Evolutionary conservation across 1,140 invertebrate species (phyloP), one percentile per base, ranked within the genome.

Genomic region (Chironomus tepperi): DNA sequence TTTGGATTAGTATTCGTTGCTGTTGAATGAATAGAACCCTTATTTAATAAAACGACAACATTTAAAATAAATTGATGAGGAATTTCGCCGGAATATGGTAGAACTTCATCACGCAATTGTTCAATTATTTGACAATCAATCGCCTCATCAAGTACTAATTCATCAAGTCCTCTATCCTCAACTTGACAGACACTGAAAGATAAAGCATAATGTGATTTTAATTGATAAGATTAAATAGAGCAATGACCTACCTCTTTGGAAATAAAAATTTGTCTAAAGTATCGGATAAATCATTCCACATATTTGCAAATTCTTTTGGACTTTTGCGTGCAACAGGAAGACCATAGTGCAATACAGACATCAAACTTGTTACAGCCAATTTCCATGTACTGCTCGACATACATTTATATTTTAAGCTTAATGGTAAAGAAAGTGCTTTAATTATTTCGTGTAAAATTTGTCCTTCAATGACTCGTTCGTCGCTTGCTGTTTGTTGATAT

Each of bases 211-310:
- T 34, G 24, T 2, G 21, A 34, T 34, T n/a, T 19, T 73, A 73
- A 77, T 76, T 73, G 75, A 75, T 34, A 72, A 74, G 12, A 10
- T 43, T 75, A n/a, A 43, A 64, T 12, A 34, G 34, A 75, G 70
- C 6, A 16, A 43, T 67, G 15, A 75, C 3, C 80, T 83, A 90
- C 88, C 86, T 89, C 78, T 87, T 89, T 24, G 93, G 92, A 81
- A 98, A 98, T 73, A 98, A 85, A 81, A 98, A 98, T 70, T 95
- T 91, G 79, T 98, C 94, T 12, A 98, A 83, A 0, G 94, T 91
- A 74, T 87, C 86, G 0, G 93, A 94, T 67, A 99, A 84, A 77
- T 92, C 90, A 43, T 89, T 86, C 97, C 97, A 98, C 84, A 93
- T 90, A 43, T 84, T 83, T 47, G 86, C 82, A 81, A 93, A 93